Conservation (phyloP, 2,797 vertebrate genomes). For the Aulostomus chinensis region DNA sequence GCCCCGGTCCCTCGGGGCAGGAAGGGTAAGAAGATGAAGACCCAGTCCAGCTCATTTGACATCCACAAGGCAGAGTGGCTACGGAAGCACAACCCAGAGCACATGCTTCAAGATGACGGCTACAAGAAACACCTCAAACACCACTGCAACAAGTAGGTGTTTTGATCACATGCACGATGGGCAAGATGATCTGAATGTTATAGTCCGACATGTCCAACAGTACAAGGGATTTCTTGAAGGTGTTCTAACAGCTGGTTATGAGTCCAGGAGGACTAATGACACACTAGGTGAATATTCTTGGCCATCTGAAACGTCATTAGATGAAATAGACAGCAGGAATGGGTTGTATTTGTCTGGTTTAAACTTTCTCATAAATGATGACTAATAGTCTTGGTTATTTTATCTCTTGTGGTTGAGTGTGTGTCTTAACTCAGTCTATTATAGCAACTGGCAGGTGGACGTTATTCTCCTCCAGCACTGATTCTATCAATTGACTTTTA, state of each 20-base stretch:
- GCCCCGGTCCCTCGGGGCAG: slow-evolving; percentile 96
- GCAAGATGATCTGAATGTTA: no score
- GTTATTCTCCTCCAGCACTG: slow-evolving; percentile 45
- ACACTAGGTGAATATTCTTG: no score
- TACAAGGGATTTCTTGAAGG: no score
- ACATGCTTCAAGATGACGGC: slow-evolving; percentile 96
- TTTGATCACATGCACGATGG: no score
- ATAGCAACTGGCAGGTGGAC: slow-evolving; percentile 38
- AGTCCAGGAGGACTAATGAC: no score
- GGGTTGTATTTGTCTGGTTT: no score
- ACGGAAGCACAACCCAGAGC: slow-evolving; percentile 96
- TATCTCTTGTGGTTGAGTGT: slow-evolving; percentile 4
- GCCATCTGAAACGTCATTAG: neutral
- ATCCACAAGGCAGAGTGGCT: slow-evolving; percentile 99
- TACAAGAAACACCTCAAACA: slow-evolving; percentile 99
- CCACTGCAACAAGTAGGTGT: slow-evolving; percentile 97
- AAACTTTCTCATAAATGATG: neutral
- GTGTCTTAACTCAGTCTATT: slow-evolving; percentile 29
- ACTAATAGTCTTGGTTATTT: slow-evolving; percentile 13
- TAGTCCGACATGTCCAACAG: no score
- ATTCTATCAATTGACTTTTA: slow-evolving; percentile 43
- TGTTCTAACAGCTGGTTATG: no score
- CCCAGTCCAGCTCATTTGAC: slow-evolving; percentile 94
- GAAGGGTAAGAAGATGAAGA: slow-evolving; percentile 98
- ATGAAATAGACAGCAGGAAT: neutral